phyloP scores from a whole-genome alignment of 2,113 vertebrate species.

The Colius striatus region DNA sequence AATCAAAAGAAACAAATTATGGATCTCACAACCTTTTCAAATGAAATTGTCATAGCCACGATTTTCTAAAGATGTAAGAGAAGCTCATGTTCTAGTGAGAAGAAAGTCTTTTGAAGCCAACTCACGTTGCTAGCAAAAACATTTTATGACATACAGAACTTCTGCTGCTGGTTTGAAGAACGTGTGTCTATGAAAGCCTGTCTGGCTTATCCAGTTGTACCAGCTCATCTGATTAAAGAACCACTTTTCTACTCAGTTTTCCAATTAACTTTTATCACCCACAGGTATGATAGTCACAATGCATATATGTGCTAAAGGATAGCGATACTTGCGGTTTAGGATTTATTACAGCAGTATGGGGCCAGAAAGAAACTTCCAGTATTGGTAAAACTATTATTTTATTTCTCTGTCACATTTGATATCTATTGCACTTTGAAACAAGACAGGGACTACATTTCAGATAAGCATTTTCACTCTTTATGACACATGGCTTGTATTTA shows the following conservation, averaged over 20 bases:
- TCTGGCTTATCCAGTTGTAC: constrained; percentile 40
- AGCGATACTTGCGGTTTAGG: neutral
- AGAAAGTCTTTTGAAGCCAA: neutral
- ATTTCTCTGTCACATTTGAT: neutral
- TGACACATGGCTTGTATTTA: neutral
- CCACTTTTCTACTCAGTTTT: constrained; percentile 8
- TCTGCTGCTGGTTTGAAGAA: neutral
- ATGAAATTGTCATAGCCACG: neutral
- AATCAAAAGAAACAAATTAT: neutral
- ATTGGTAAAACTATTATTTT: neutral
- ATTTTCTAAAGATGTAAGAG: neutral
- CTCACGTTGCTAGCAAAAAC: neutral
- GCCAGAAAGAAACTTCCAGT: neutral
- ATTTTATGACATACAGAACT: neutral
- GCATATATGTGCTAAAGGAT: neutral
- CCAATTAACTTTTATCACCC: constrained; percentile 24
- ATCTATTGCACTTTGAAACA: neutral
- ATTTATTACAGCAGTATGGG: neutral
- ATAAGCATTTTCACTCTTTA: neutral
- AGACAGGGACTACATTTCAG: neutral
- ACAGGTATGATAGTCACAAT: neutral
- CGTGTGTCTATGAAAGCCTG: neutral
- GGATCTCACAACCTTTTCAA: neutral
- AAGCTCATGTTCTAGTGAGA: neutral
- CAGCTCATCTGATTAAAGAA: constrained; percentile 27